phyloP scores from a whole-genome alignment of 1,140 invertebrate genomes.

The Panulirus ornatus region DNA sequence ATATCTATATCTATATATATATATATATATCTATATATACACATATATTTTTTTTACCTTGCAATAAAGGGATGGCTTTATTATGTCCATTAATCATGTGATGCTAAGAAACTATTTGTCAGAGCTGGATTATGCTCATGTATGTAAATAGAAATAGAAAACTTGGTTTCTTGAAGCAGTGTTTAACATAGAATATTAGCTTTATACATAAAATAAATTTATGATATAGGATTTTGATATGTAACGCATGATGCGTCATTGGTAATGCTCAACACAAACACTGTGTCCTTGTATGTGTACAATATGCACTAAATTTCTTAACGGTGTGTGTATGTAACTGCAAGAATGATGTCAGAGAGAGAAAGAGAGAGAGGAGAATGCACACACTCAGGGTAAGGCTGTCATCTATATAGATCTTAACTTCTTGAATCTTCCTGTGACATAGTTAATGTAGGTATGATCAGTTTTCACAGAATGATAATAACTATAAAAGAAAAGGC shows the following conservation, averaged over 20 bases:
- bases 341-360: conserved; percentile 58
- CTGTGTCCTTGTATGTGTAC: conserved; percentile 68
- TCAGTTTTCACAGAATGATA: conserved; percentile 21
- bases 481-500: conserved; percentile 37
- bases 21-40: not conserved
- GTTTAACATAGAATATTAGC: conserved; percentile 45
- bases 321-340: conserved; percentile 54
- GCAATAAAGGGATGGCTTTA: conserved; percentile 37
- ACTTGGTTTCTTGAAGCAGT: conserved; percentile 39
- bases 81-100: not conserved
- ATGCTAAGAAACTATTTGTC: not conserved
- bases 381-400: conserved; percentile 62
- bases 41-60: not conserved
- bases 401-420: conserved; percentile 28
- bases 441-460: conserved; percentile 45
- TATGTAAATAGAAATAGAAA: not conserved
- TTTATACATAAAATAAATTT: conserved; percentile 51
- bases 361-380: conserved; percentile 20
- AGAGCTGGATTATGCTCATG: not conserved
- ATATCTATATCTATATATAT: too few species aligned
- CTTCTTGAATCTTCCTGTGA: conserved; percentile 48
- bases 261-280: conserved; percentile 66
- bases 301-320: conserved; percentile 59
- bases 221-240: conserved; percentile 48
- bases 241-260: conserved; percentile 63